Base-by-base conservation (phyloP, 2,797 vertebrate genomes). In the Sebastolobus alascanus region DNA sequence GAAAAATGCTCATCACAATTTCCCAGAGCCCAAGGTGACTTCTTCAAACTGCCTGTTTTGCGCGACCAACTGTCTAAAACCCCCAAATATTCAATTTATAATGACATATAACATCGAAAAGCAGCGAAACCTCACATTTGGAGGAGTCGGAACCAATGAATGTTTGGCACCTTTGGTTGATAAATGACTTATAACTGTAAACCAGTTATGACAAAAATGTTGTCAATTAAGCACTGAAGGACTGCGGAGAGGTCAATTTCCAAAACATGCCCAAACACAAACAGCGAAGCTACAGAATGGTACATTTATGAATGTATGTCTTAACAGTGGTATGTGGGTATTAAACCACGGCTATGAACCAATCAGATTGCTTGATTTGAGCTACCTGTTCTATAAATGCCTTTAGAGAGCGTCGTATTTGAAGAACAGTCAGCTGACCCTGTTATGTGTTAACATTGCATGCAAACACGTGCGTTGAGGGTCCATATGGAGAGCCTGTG, bases 401-500 rank as follows among this genome's bases (percentile, higher is more conserved):
- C 59, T 38, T 63, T 63, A 35, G 35, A 61, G 55, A 4, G 38
- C 7, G 50, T 46, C 8, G n/a, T 37, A 66, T 37, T 46, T 76
- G 37, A 35, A 61, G 35, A 37, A 16, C 60, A 43, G 43, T 31
- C 31, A 46, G 60, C 52, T 77, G 67, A 77, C 69, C 27, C 70
- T 33, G 64, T 70, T 50, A 6, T 31, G 43, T 71, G 18, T 74
- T 68, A 22, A 13, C 29, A 46, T 43, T 68, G 64, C 40, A 22
- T 58, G 22, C 11, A 18, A 25, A 12, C 63, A 54, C 63, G 54
- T 69, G 59, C 40, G 54, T 54, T 43, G 63, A 68, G 40, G 40
- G 43, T 69, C 60, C 77, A 55, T 59, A 38, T 79, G 68, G 69
- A 68, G 63, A 35, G 75, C 38, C 40, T 75, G 66, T 31, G 31